A percentile compares a stretch with the other conserved stretches of the same genome.
Evolutionary conservation across 2,888 invertebrate genomes (phyloP).

Genomic region (Cinara cedri): DNA sequence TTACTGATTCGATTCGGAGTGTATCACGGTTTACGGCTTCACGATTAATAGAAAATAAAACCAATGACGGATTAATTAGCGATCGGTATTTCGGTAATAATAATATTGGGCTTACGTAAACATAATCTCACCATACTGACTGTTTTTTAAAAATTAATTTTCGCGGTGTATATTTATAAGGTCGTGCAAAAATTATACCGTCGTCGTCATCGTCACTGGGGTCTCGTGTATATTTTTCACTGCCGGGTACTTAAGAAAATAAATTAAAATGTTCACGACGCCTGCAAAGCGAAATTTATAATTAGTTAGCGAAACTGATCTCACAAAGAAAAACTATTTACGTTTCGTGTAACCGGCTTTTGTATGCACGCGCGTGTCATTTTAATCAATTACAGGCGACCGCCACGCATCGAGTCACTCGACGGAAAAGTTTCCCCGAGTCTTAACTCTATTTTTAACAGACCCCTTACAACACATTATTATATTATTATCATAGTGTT

Average conservation of each 20-base stretch:
- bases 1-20: no score
- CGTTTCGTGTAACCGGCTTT: conserved; percentile 9
- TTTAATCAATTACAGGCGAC: conserved; percentile 30
- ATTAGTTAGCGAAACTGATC: conserved; percentile 24
- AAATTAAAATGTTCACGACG: conserved; percentile 25
- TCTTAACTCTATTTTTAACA: conserved; percentile 49
- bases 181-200: no score
- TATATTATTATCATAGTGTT: conserved; percentile 21
- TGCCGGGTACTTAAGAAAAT: neutral
- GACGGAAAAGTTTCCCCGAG: conserved; percentile 28
- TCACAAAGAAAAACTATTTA: conserved; percentile 15
- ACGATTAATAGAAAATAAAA: no score
- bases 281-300: conserved; percentile 10
- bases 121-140: no score
- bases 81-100: no score
- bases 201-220: no score
- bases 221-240: neutral
- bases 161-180: no score
- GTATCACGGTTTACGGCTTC: no score
- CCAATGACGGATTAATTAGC: no score
- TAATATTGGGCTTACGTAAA: no score
- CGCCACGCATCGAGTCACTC: conserved; percentile 2
- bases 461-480: conserved; percentile 6
- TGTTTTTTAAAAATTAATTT: no score
- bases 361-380: neutral